Percentiles rank a stretch among this genome's conserved stretches.
These are phyloP conservation scores for Metellina segmentata DNA, from an alignment of 2,888 invertebrate genomes.

Conservation along the genomic window DNA sequence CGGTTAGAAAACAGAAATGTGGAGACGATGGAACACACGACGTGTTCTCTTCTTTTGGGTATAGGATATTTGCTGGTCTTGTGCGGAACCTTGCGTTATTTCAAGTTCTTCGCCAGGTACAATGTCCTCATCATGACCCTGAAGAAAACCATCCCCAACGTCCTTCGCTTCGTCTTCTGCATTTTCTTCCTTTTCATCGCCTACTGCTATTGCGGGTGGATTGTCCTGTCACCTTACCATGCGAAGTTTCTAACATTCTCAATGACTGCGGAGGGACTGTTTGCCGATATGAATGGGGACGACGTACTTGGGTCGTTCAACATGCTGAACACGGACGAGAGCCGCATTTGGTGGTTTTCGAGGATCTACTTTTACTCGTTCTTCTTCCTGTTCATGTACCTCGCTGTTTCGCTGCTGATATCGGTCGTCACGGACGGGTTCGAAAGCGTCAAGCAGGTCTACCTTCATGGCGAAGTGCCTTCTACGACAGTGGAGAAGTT, in stretches of 20 bases:
- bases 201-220: slow-evolving; percentile 98
- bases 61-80: slow-evolving; percentile 97
- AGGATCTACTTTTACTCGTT: slow-evolving; percentile 96
- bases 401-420: slow-evolving; percentile 97
- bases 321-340: slow-evolving; percentile 91
- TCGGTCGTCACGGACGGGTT: slow-evolving; percentile 99
- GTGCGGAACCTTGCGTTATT: slow-evolving; percentile 97
- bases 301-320: slow-evolving; percentile 99
- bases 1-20: slow-evolving; percentile 92
- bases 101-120: slow-evolving; percentile 98
- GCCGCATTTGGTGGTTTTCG: slow-evolving; percentile 93
- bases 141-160: slow-evolving; percentile 97
- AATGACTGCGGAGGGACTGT: slow-evolving; percentile 97
- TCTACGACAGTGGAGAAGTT: slow-evolving; percentile 80
- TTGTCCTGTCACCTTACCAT: slow-evolving; percentile 98
- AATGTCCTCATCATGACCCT: slow-evolving; percentile 97
- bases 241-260: slow-evolving; percentile 95
- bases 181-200: slow-evolving; percentile 95
- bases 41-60: slow-evolving; percentile 95
- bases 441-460: slow-evolving; percentile 96
- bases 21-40: slow-evolving; percentile 93
- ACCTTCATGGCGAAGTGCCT: slow-evolving; percentile 92
- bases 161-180: slow-evolving; percentile 95
- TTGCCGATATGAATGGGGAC: slow-evolving; percentile 98
- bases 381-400: slow-evolving; percentile 97